phyloP scores from a whole-genome alignment of 1,140 invertebrate genomes.

The Bombus affinis region DNA sequence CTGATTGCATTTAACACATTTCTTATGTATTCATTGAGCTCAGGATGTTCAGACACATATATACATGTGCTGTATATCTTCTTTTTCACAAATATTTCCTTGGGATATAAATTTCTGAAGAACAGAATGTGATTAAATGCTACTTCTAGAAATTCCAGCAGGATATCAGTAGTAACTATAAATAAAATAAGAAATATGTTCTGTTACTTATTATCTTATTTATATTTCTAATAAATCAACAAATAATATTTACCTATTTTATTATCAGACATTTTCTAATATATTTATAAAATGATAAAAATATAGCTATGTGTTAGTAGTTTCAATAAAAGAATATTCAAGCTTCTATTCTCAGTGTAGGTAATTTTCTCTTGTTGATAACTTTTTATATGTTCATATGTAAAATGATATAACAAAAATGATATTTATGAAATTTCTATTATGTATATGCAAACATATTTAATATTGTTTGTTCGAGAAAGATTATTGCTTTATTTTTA shows the following conservation, averaged over 20 bases:
- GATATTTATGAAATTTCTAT: background rate
- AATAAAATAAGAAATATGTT: background rate
- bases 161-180: constrained; percentile 76
- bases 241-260: constrained; percentile 64
- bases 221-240: background rate
- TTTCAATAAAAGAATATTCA: background rate
- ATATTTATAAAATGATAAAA: background rate
- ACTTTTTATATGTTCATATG: background rate
- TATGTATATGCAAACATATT: background rate
- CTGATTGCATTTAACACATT: constrained; percentile 81
- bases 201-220: background rate
- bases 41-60: constrained; percentile 84
- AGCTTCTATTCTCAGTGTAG: background rate
- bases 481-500: background rate
- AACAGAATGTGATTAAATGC: constrained; percentile 85
- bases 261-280: constrained; percentile 66
- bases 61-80: constrained; percentile 84
- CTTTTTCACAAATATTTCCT: constrained; percentile 84
- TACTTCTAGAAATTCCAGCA: constrained; percentile 84
- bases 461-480: background rate
- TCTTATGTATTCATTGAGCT: constrained; percentile 84
- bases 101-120: constrained; percentile 84
- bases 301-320: background rate
- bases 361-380: background rate
- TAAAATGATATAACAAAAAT: background rate